Conservation (phyloP, 2,113 vertebrate genomes). For the Pteruthius melanotis region DNA sequence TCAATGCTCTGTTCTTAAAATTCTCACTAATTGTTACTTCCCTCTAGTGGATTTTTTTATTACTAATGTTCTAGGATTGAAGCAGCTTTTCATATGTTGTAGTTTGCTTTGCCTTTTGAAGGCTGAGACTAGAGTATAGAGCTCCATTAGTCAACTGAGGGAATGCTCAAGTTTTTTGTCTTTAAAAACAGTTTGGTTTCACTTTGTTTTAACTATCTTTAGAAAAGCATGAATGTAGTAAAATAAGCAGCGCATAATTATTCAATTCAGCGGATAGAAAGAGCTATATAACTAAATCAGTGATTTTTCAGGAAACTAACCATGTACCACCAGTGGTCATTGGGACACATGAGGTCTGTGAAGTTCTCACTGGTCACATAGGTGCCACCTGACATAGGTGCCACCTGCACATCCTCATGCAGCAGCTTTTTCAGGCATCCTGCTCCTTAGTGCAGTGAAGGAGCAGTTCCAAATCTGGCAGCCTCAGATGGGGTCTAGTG, state of each 20-base stretch:
- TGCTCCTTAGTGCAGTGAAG: neutral
- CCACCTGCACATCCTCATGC: neutral
- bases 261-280: slow-evolving; percentile 14
- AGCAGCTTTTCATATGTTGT: neutral
- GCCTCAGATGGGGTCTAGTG: neutral
- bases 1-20: slow-evolving; percentile 65
- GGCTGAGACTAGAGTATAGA: neutral
- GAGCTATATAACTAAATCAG: neutral
- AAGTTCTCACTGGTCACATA: neutral
- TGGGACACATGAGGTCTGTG: neutral
- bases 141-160: neutral
- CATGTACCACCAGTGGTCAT: neutral
- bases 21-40: slow-evolving; percentile 56
- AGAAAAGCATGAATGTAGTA: neutral
- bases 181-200: neutral
- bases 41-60: slow-evolving; percentile 47
- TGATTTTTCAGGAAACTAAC: neutral
- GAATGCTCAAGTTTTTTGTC: neutral
- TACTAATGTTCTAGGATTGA: slow-evolving; percentile 15
- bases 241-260: neutral
- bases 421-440: neutral
- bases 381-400: neutral
- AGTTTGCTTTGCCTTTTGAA: slow-evolving; percentile 36
- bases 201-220: neutral
- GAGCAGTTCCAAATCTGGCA: neutral